Percentiles rank a stretch among this genome's conserved stretches.
These are phyloP conservation scores for Erythrolamprus reginae DNA, from an alignment of 2,113 vertebrate species.

Conservation along the genomic window DNA sequence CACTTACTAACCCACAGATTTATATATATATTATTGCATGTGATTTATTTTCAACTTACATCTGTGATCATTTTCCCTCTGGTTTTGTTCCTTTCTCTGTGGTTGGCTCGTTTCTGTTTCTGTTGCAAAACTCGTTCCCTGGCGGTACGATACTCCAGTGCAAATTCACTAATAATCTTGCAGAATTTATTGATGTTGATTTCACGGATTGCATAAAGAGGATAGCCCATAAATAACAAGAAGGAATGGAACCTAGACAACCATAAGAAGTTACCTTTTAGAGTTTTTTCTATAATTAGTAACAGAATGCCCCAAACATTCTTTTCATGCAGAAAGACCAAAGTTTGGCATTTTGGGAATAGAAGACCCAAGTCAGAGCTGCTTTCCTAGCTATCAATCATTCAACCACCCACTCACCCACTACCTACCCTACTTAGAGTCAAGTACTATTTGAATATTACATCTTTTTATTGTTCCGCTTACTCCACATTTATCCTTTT, in stretches of 20 bases:
- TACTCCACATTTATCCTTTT: not conserved
- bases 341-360: not conserved
- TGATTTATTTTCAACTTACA: conserved; percentile 73
- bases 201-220: conserved; percentile 83
- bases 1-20: not conserved
- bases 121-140: conserved; percentile 93
- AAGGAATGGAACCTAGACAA: conserved; percentile 90
- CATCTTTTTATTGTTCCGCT: not conserved
- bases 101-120: conserved; percentile 94
- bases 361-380: not conserved
- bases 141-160: conserved; percentile 94
- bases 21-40: not conserved
- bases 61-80: conserved; percentile 98
- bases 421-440: too few relatives aligned
- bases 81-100: conserved; percentile 98
- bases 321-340: not conserved
- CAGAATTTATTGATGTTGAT: conserved; percentile 96
- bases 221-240: conserved; percentile 93
- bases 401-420: too few relatives aligned
- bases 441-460: too few relatives aligned
- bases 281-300: not conserved
- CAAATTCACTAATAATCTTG: conserved; percentile 94
- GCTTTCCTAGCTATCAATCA: too few relatives aligned
- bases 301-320: not conserved
- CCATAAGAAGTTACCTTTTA: not conserved